phyloP scores from a whole-genome alignment of 2,888 invertebrate genomes.

The Herminia tarsipennalis region DNA sequence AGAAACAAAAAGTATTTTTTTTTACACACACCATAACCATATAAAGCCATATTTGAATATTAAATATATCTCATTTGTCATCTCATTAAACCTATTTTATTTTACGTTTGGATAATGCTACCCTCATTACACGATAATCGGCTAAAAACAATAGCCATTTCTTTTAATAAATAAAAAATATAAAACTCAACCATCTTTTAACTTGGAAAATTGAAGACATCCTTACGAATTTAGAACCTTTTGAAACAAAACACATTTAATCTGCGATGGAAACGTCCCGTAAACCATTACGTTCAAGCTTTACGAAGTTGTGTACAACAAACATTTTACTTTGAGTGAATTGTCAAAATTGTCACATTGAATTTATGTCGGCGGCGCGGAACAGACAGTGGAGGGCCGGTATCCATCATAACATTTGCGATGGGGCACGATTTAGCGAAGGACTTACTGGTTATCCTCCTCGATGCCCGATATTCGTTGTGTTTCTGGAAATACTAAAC shows the following conservation, averaged over 20 bases:
- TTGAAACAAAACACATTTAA: constrained; percentile 9
- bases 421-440: constrained; percentile 11
- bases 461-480: constrained; percentile 18
- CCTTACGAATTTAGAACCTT: constrained; percentile 1
- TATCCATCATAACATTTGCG: constrained; percentile 40
- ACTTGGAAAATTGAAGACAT: neutral
- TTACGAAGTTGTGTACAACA: constrained; percentile 9
- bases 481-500: constrained; percentile 35
- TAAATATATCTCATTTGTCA: too few species aligned
- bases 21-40: too few species aligned
- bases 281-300: constrained; percentile 2
- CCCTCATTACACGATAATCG: too few species aligned
- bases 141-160: too few species aligned
- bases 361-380: constrained; percentile 13
- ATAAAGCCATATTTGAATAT: too few species aligned
- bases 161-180: too few species aligned
- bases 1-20: too few species aligned
- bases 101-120: too few species aligned
- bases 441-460: constrained; percentile 27
- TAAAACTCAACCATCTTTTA: neutral
- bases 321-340: constrained; percentile 16
- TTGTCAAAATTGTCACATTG: constrained; percentile 21
- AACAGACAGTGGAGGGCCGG: constrained; percentile 7
- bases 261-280: constrained; percentile 3
- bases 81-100: too few species aligned